Percentiles rank a stretch among this genome's conserved stretches.
These are phyloP conservation scores for Eidolon dupreanum DNA, from an alignment of 2,797 vertebrate genomes.

Conservation along the genomic window DNA sequence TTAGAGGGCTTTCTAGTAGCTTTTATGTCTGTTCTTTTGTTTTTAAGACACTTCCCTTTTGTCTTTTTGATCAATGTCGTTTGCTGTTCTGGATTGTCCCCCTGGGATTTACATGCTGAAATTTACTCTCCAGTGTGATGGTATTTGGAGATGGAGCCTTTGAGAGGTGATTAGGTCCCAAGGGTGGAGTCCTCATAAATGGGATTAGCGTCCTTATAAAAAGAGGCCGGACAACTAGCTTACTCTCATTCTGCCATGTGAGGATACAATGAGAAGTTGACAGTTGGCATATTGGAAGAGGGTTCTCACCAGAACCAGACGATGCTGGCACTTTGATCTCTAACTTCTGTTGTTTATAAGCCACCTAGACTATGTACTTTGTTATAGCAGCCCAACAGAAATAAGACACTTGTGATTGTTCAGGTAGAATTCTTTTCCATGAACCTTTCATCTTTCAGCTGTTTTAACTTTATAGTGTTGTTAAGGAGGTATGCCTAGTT, in stretches of 20 bases:
- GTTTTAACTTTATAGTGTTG: not conserved
- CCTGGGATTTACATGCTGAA: not conserved
- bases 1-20: not conserved
- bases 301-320: not conserved
- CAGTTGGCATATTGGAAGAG: not conserved
- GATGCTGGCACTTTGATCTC: not conserved
- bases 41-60: not conserved
- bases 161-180: not conserved
- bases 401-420: not conserved
- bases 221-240: not conserved
- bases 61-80: not conserved
- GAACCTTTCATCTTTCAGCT: not conserved
- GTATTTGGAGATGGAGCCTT: not conserved
- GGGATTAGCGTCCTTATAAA: not conserved
- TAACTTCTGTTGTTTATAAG: not conserved
- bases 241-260: not conserved
- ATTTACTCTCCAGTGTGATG: not conserved
- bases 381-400: not conserved
- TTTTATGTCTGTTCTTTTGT: not conserved
- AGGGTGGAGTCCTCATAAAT: not conserved
- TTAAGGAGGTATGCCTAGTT: not conserved
- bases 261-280: not conserved
- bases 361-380: not conserved
- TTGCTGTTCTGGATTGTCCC: not conserved
- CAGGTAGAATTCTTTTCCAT: not conserved